Base-by-base conservation (phyloP, 2,888 invertebrate genomes). In the Diloba caeruleocephala region DNA sequence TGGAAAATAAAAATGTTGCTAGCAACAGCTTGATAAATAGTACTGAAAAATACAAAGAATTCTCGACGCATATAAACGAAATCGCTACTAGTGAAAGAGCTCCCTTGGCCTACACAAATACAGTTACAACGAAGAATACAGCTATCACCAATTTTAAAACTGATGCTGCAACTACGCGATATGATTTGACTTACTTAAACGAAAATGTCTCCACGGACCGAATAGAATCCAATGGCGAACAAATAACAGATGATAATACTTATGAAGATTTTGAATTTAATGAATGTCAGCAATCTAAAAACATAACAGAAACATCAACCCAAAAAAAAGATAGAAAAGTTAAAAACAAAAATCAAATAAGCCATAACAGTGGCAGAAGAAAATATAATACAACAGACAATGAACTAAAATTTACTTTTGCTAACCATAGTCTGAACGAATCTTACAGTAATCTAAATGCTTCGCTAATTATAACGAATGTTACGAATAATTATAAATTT, bases 201-300 rank as follows among this genome's bases (percentile, higher is more conserved):
- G 32, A 37, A 32, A 10, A 0, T 25, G 23, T 5, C 1, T 23
- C 19, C 0, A 17, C 17, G 1, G n/a, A 15, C 9, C 1, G 21
- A 21, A 21, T 21, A 21, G 21, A 21, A 7, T 21, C 5, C 7
- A 5, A 3, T 21, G 21, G 3, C 5, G 15, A 15, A n/a, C 23
- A 52, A 15, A 1, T 1, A 21, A 21, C 13, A 10, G 29, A 26
- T 10, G 10, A 38, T 1, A 12, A 42, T 13, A 5, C 15, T 5
- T 25, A 42, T 7, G 17, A 41, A 9, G 13, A 14, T 6, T 21
- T 14, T 3, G 29, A 39, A 14, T 29, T 37, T 6, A 29, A 56
- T 7, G 48, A 64, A 25, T 15, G 13, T 4, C 5, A 42, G 25
- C 9, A 25, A 23, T 2, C 6, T 0, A 39, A 34, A 31, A 39